A percentile compares a stretch with the other conserved stretches of the same genome.
These are phyloP conservation scores for Cantharis rustica DNA, from an alignment of 2,888 invertebrate genomes.

Conservation along the genomic window DNA sequence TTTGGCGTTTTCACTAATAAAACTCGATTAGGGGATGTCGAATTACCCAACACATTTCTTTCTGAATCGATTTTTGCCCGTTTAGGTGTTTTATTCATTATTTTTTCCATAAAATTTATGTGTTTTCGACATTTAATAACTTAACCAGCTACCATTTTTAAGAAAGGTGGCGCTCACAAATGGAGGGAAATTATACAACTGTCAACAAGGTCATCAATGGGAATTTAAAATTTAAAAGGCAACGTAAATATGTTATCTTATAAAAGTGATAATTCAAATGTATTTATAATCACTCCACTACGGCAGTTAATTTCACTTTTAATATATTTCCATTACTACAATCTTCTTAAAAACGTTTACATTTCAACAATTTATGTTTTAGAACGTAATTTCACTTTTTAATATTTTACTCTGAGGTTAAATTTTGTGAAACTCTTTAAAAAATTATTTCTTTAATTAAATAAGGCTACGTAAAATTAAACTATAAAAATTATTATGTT, in stretches of 20 bases:
- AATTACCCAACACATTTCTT: constrained; percentile 22
- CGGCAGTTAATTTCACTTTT: not conserved
- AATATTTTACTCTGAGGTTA: not conserved
- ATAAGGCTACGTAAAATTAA: not conserved
- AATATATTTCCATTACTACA: not conserved
- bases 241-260: constrained; percentile 8
- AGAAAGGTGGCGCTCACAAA: constrained; percentile 36
- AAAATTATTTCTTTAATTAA: not conserved
- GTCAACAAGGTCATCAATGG: constrained; percentile 29
- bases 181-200: constrained; percentile 34
- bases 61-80: constrained; percentile 29
- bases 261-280: not conserved
- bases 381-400: not conserved
- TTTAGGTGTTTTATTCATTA: constrained; percentile 37
- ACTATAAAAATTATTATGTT: not conserved
- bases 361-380: not conserved
- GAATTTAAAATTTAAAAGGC: constrained; percentile 37
- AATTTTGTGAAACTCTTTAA: not conserved
- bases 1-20: constrained; percentile 28
- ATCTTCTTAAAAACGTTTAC: not conserved
- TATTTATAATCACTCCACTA: not conserved
- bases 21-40: constrained; percentile 32
- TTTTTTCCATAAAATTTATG: constrained; percentile 28
- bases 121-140: constrained; percentile 28
- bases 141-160: constrained; percentile 33